Evolutionary conservation across 2,888 invertebrate species (phyloP), one percentile per base, ranked within the genome.

Genomic region (Baronia brevicornis): DNA sequence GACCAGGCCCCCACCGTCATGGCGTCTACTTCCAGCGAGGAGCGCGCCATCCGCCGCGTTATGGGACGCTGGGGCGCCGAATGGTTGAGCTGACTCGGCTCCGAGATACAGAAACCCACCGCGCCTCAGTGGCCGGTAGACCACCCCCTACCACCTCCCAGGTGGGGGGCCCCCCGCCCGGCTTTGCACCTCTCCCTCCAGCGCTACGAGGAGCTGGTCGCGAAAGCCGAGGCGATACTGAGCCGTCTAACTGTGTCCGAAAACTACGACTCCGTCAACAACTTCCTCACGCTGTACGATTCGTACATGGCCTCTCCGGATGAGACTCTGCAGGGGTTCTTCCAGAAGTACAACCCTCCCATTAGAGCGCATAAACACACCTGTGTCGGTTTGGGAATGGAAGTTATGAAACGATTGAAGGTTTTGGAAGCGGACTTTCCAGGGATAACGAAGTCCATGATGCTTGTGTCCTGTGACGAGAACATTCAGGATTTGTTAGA

Each of bases 61-160:
- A 93, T 93, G 71, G 94, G 93, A 62, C 91, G 94, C 67, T 95
- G 94, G 94, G 95, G 94, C 73, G 90, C 91, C 87, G 95, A 95
- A 87, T 96, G 96, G 96, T 95, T 96, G 88, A 95, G 95, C 95
- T 96, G 96, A 96, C 95, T 96, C 95, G 93, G 90, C 89, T 63
- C 68, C 40, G 68, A 56, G 15, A 29, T 57, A 44, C 58, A 52
- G 39, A 60, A 58, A 45, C 46, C 62, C 34, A 42, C 63, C 42
- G 66, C 63, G 60, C 67, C 57, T 43, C 61, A 55, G 35, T 84
- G 84, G 84, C 82, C 85, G 68, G 72, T 70, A 47, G 68, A 68
- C 49, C 75, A 74, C 75, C 82, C 77, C 72, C 75, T 82, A 23
- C 78, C 77, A 55, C 72, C 73, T 2, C 84, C 82, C 51, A 61